Evolutionary conservation across 2,888 invertebrate species (phyloP).

Genomic region (Amphipoea lucens): DNA sequence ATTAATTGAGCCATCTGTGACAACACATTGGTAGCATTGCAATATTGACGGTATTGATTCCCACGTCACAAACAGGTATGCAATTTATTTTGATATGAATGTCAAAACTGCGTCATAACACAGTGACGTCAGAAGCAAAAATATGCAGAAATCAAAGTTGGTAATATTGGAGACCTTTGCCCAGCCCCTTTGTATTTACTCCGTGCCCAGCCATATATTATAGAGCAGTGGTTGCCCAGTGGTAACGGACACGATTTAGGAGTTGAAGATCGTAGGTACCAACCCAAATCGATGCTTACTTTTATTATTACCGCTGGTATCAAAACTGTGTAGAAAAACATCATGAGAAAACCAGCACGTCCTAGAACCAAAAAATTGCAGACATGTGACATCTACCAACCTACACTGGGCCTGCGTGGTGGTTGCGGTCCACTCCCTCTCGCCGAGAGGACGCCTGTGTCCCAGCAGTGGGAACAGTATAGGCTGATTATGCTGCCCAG

Average conservation of each 20-base stretch:
- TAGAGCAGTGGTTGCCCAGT: no score
- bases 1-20: conserved; percentile 1
- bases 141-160: not conserved
- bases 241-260: not conserved
- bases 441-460: not conserved
- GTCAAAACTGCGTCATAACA: conserved; percentile 17
- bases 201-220: no score
- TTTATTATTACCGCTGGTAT: not conserved
- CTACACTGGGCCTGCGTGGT: not conserved
- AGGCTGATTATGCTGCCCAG: no score
- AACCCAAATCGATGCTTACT: not conserved
- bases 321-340: not conserved
- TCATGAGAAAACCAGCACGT: not conserved
- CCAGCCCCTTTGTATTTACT: no score
- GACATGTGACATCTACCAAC: not conserved
- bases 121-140: not conserved
- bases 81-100: conserved; percentile 30
- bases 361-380: not conserved
- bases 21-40: not conserved
- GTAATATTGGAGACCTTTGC: not conserved
- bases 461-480: no score
- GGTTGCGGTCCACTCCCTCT: not conserved
- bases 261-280: not conserved
- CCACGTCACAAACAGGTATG: conserved; percentile 7
- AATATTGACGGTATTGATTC: conserved; percentile 23